phyloP scores from a whole-genome alignment of 1,140 invertebrate species.

The Centruroides vittatus region DNA sequence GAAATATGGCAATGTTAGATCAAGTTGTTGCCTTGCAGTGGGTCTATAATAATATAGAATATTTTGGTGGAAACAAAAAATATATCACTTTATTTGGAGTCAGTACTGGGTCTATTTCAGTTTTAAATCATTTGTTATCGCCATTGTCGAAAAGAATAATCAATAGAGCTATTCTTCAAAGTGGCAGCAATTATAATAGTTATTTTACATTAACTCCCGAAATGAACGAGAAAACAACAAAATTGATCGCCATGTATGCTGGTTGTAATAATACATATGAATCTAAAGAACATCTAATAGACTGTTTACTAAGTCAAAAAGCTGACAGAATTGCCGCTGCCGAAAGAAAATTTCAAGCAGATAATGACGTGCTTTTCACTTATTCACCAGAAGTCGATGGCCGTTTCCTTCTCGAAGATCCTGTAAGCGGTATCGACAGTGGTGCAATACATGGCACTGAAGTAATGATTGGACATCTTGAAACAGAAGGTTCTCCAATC shows the following conservation, averaged over 20 bases:
- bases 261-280: not conserved
- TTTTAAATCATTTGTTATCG: constrained; percentile 28
- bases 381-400: not conserved
- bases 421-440: too few relatives aligned
- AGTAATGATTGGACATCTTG: too few relatives aligned
- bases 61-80: constrained; percentile 26
- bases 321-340: not conserved
- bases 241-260: not conserved
- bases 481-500: too few relatives aligned
- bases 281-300: not conserved
- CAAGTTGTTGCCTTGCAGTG: constrained; percentile 30
- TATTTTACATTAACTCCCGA: not conserved
- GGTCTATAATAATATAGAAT: constrained; percentile 25
- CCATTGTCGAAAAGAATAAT: constrained; percentile 18
- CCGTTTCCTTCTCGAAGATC: not conserved
- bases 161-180: constrained; percentile 29
- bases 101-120: constrained; percentile 27
- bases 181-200: constrained; percentile 8
- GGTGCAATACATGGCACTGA: too few relatives aligned
- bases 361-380: too few relatives aligned
- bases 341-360: not conserved
- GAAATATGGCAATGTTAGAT: constrained; percentile 28
- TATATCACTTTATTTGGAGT: constrained; percentile 37
- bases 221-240: not conserved
- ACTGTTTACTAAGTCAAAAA: not conserved